Evolutionary conservation across 2,113 vertebrate species (phyloP).

Genomic region (Triplophysa siluroides): DNA sequence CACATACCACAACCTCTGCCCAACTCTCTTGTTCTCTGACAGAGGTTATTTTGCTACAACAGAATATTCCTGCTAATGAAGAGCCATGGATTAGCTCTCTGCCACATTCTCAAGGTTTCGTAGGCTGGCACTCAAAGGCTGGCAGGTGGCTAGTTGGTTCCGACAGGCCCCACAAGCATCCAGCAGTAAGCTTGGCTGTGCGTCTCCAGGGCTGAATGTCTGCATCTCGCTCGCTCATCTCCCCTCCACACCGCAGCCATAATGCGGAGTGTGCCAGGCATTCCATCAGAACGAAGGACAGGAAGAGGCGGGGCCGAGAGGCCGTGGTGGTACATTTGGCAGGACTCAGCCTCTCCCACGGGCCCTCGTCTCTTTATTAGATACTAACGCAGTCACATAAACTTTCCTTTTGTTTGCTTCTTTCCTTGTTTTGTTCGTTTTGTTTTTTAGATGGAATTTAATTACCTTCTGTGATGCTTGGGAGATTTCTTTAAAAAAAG

Average conservation of each 20-base stretch:
- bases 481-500: slow-evolving; percentile 32
- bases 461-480: slow-evolving; percentile 41
- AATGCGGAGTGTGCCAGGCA: slow-evolving; percentile 8
- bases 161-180: slow-evolving; percentile 45
- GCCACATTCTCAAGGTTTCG: slow-evolving; percentile 38
- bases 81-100: slow-evolving; percentile 46
- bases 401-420: slow-evolving; percentile 42
- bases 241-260: slow-evolving; percentile 24
- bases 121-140: slow-evolving; percentile 48
- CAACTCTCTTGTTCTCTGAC: neutral
- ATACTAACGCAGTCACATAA: slow-evolving; percentile 49
- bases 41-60: slow-evolving; percentile 38
- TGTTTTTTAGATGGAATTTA: slow-evolving; percentile 42
- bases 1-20: too few relatives aligned
- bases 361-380: slow-evolving; percentile 54
- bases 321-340: slow-evolving; percentile 30
- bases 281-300: slow-evolving; percentile 25
- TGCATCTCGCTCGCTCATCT: slow-evolving; percentile 15
- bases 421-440: slow-evolving; percentile 31
- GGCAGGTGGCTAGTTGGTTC: slow-evolving; percentile 56
- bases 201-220: slow-evolving; percentile 24
- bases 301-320: slow-evolving; percentile 36
- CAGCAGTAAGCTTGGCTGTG: slow-evolving; percentile 40
- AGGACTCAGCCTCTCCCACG: slow-evolving; percentile 26
- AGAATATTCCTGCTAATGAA: slow-evolving; percentile 34